Evolutionary conservation across 2,797 vertebrate species (phyloP).

Genomic region (Rhinatrema bivittatum): DNA sequence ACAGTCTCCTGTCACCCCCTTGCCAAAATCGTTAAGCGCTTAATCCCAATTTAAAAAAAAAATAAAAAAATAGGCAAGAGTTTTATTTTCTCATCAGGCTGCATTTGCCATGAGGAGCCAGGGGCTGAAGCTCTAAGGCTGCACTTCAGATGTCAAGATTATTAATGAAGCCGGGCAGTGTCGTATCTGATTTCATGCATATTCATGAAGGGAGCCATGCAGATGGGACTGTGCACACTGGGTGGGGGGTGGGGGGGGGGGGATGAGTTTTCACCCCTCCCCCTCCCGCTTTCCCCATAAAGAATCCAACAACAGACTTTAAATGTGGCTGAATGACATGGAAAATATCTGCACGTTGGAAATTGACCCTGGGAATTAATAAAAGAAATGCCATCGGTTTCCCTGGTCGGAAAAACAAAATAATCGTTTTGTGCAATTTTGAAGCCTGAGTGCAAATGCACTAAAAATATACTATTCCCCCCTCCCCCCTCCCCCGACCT

Average conservation of each 20-base stretch:
- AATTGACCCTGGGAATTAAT: too few species aligned
- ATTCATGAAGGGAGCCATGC: conserved; percentile 80
- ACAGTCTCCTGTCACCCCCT: conserved; percentile 40
- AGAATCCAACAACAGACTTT: conserved; percentile 51
- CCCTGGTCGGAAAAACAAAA: too few species aligned
- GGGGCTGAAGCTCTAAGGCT: conserved; percentile 66
- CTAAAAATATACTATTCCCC: too few species aligned
- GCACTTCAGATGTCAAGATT: conserved; percentile 90
- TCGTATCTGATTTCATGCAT: conserved; percentile 86
- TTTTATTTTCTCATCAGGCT: conserved; percentile 49
- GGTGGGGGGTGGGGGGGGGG: conserved; percentile 33
- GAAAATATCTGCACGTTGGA: too few species aligned
- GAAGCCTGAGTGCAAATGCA: too few species aligned
- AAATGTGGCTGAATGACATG: too few species aligned
- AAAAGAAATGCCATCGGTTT: too few species aligned
- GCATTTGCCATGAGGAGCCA: conserved; percentile 51
- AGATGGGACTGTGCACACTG: conserved; percentile 72
- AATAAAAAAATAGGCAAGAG: conserved; percentile 31
- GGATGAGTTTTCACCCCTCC: conserved; percentile 44
- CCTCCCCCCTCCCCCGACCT: too few species aligned
- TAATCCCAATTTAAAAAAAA: conserved; percentile 57
- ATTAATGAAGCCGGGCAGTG: conserved; percentile 84
- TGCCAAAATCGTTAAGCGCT: conserved; percentile 62
- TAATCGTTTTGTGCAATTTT: too few species aligned
- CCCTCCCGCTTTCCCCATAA: conserved; percentile 43